Conservation (phyloP, 2,888 invertebrate genomes). For the Cremastobaeus sp. region DNA sequence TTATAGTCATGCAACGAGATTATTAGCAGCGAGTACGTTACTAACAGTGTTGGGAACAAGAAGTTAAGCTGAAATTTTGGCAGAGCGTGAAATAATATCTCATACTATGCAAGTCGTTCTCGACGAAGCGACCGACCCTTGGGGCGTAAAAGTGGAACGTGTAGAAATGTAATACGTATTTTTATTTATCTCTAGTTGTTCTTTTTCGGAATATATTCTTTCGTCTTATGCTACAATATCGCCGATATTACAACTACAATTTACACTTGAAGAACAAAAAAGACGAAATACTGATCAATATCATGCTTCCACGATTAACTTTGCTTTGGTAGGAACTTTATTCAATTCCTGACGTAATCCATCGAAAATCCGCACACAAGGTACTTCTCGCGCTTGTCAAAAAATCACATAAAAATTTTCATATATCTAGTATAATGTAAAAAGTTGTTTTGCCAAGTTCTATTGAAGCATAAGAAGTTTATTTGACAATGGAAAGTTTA, state of each 20-base stretch:
- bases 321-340: too few species aligned
- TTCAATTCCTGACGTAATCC: too few species aligned
- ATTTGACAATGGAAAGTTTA: constrained; percentile 43
- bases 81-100: constrained; percentile 94
- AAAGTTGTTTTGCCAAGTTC: constrained; percentile 30
- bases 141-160: constrained; percentile 96
- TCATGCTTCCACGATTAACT: too few species aligned
- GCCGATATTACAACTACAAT: too few species aligned
- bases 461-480: constrained; percentile 38
- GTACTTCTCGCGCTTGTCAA: background rate
- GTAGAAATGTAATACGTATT: constrained; percentile 89
- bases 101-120: constrained; percentile 92
- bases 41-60: constrained; percentile 95
- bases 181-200: too few species aligned
- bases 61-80: constrained; percentile 93
- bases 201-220: too few species aligned
- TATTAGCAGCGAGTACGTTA: constrained; percentile 90
- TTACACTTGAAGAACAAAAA: too few species aligned
- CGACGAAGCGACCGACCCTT: constrained; percentile 93
- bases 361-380: too few species aligned
- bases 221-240: background rate
- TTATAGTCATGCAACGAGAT: constrained; percentile 88
- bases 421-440: constrained; percentile 16
- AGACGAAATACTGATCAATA: too few species aligned
- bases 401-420: background rate